A percentile compares a stretch with the other conserved stretches of the same genome.
Evolutionary conservation across 2,113 vertebrate genomes (phyloP).

Genomic region (Actenoides hombroni): DNA sequence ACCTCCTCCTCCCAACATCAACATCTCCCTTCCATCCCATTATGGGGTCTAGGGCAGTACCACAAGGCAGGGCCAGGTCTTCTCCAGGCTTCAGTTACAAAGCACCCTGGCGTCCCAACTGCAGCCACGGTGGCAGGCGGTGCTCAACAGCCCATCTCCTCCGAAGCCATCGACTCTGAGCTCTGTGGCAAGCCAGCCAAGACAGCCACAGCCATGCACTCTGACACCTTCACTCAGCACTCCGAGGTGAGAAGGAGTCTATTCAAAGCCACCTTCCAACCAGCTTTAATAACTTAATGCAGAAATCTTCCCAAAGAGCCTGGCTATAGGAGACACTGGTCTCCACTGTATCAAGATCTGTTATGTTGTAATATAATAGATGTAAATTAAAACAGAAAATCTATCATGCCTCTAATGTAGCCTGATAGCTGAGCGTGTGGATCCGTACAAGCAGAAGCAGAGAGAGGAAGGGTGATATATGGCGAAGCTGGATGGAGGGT

Average conservation of each 20-base stretch:
- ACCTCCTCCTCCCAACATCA: not conserved
- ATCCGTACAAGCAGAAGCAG: constrained; percentile 78
- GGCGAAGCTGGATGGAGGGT: constrained; percentile 90
- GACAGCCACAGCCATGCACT: not conserved
- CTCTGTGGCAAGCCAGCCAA: not conserved
- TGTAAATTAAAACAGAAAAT: constrained; percentile 98
- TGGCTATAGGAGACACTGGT: constrained; percentile 64
- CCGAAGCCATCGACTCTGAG: not conserved
- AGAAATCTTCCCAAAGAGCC: constrained; percentile 67
- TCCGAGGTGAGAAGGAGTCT: not conserved
- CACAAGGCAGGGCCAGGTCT: not conserved
- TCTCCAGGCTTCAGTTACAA: not conserved
- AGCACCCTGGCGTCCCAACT: not conserved
- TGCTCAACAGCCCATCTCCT: not conserved
- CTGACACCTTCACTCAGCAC: not conserved
- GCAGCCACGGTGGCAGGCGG: not conserved
- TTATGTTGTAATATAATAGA: constrained; percentile 89
- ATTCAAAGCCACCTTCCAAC: constrained; percentile 6
- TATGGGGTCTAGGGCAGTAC: not conserved
- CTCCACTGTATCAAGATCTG: constrained; percentile 77
- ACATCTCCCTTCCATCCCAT: not conserved
- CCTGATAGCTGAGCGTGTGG: constrained; percentile 83
- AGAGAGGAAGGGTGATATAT: constrained; percentile 88
- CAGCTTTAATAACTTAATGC: constrained; percentile 51
- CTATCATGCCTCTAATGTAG: constrained; percentile 94